Evolutionary conservation across 2,113 vertebrate species (phyloP).

Genomic region (Procavia capensis): DNA sequence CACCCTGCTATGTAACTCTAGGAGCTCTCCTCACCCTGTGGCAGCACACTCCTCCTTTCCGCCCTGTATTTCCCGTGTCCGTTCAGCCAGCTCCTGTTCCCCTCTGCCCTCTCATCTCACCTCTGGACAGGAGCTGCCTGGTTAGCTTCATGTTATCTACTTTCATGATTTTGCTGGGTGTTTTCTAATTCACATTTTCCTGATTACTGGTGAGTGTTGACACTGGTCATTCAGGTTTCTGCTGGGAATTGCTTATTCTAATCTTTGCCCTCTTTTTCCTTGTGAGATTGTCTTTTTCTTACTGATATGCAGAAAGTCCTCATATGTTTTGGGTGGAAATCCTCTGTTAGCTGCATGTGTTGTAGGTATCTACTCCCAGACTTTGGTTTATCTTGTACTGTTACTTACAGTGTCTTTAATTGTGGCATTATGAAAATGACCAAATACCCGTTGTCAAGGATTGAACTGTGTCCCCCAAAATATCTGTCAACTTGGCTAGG

Average conservation of each 20-base stretch:
- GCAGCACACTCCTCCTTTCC: no score
- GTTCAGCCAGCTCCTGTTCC: no score
- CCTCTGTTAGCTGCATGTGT: neutral
- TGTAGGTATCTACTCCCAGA: neutral
- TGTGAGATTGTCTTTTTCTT: neutral
- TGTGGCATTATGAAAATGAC: constrained; percentile 11
- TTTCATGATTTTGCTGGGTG: no score
- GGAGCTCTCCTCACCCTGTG: no score
- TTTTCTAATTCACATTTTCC: constrained; percentile 12
- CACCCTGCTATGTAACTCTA: no score
- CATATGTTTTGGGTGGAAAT: neutral
- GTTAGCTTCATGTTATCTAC: no score
- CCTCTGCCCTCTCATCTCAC: no score
- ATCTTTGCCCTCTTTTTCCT: neutral
- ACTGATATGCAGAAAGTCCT: neutral
- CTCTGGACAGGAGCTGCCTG: no score
- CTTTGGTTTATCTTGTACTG: neutral
- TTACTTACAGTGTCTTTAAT: neutral
- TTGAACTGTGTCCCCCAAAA: no score
- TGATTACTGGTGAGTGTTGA: neutral
- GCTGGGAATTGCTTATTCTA: neutral
- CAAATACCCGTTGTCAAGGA: no score
- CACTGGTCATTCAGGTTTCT: neutral
- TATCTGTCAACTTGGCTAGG: no score
- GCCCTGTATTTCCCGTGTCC: no score